Base-by-base conservation (phyloP, 2,113 vertebrate species). In the Laticauda colubrina region DNA sequence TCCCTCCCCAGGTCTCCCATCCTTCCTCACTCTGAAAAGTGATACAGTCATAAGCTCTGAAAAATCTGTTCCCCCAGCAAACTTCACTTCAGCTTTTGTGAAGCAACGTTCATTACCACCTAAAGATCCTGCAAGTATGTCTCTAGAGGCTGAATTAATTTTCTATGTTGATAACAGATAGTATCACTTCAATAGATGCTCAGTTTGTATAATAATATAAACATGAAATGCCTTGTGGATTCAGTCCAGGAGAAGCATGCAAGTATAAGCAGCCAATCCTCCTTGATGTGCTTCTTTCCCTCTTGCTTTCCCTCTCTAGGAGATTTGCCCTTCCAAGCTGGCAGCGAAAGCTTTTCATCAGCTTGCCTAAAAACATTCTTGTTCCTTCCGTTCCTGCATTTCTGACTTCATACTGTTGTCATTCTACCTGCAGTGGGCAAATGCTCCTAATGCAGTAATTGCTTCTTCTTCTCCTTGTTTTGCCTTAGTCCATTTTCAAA, bases 111-210 rank as follows among this genome's bases (percentile, higher is more conserved):
- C 39, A 48, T 85, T 53, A 92, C 87, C 53, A 94, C 57, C 91
- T 26, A 95, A 93, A 94, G 87, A 95, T 89, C 39, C 29, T 94
- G 93, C 87, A 96, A 93, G 97, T 96, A 56, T 93, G 95, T 94
- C 56, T 86, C 64, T 26, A n/a, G 34, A 2, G 21, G 3, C 10
- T 43, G 23, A 51, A 21, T n/a, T 64, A 34, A 51, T 89, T 20
- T 53, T 87, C 59, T 85, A n/a, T 55, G 51, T 86, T 89, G 87
- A 10, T 81, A 23, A 21, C 18, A 21, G 6, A 21, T 29, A 29
- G 55, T 29, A 85, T 64, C 15, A 11, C 3, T 11, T 88, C 18
- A 43, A 3, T 91, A 85, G 53, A 89, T 95, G 93, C 93, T 94
- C 55, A n/a, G 39, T 90, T 95, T 53, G 88, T 95, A 51, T 54